Percentiles rank a stretch among this genome's conserved stretches.
Evolutionary conservation across 1,140 invertebrate species (phyloP).

Genomic region (Drosophila subobscura): DNA sequence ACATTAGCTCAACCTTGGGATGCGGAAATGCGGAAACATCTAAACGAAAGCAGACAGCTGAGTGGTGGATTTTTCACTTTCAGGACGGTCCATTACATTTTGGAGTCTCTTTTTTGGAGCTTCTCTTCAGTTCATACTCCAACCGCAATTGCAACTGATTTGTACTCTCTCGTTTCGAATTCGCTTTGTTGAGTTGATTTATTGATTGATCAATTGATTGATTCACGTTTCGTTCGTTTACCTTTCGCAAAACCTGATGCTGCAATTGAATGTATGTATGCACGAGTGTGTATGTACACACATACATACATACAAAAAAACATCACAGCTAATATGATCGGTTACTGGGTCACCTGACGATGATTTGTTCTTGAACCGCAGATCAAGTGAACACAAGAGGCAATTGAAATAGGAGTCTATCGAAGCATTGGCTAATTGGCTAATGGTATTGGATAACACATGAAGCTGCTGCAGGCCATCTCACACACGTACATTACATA

Average conservation of each 20-base stretch:
- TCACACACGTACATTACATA: conserved; percentile 9
- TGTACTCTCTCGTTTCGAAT: conserved; percentile 4
- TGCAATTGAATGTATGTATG: conserved; percentile 9
- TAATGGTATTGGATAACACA: conserved; percentile 35
- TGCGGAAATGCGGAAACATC: neutral
- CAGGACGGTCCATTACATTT: too few species aligned
- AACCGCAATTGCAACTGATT: conserved; percentile 13
- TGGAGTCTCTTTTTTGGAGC: neutral
- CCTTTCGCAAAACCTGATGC: conserved; percentile 59
- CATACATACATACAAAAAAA: too few species aligned
- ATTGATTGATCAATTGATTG: neutral
- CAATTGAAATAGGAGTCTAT: conserved; percentile 47
- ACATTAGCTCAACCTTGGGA: conserved; percentile 1
- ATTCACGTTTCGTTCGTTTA: conserved; percentile 62
- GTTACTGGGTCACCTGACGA: conserved; percentile 45
- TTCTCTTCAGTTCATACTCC: conserved; percentile 4
- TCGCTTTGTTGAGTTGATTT: conserved; percentile 19
- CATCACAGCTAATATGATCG: neutral
- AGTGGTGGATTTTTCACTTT: too few species aligned
- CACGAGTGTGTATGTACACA: too few species aligned
- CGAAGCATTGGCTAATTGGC: conserved; percentile 49
- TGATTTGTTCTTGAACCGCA: conserved; percentile 62
- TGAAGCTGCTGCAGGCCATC: conserved; percentile 22
- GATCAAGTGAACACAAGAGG: conserved; percentile 63
- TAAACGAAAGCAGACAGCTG: neutral